These are phyloP conservation scores for Garra rufa DNA, from an alignment of 2,113 vertebrate genomes.

Conservation along the genomic window DNA sequence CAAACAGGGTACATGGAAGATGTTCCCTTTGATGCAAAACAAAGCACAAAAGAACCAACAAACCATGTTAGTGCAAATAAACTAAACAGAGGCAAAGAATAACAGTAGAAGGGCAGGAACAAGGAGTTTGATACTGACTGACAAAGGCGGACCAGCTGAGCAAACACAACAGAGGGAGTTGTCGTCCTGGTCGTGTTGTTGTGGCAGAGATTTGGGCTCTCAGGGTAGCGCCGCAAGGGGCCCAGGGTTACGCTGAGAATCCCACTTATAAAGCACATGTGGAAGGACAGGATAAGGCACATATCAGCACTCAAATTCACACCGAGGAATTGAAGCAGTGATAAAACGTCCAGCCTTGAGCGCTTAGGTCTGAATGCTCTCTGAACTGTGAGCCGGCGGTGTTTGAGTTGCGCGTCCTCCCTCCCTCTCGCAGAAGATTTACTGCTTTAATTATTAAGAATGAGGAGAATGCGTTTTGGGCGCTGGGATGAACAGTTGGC, in stretches of 20 bases:
- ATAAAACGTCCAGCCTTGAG: constrained; percentile 28
- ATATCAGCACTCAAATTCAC: constrained; percentile 42
- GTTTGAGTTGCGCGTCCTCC: constrained; percentile 9
- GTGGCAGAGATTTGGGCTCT: constrained; percentile 66
- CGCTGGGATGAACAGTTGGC: constrained; percentile 15
- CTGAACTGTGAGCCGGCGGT: constrained; percentile 20
- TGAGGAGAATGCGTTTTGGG: constrained; percentile 33
- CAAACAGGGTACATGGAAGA: constrained; percentile 37
- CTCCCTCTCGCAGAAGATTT: constrained; percentile 45
- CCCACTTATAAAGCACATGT: constrained; percentile 64
- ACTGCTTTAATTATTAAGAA: constrained; percentile 51
- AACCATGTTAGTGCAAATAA: constrained; percentile 67
- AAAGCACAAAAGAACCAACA: constrained; percentile 68
- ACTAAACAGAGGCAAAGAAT: constrained; percentile 69
- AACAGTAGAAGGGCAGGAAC: constrained; percentile 67
- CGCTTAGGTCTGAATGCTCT: constrained; percentile 21
- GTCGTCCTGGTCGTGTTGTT: constrained; percentile 68
- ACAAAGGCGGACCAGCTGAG: constrained; percentile 76
- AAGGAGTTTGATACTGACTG: constrained; percentile 62
- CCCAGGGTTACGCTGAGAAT: constrained; percentile 68
- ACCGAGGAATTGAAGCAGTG: background rate
- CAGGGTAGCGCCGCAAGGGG: constrained; percentile 55
- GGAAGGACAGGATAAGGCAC: constrained; percentile 59
- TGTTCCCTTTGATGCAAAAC: constrained; percentile 59
- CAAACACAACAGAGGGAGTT: constrained; percentile 73